These are phyloP conservation scores for Conus ventricosus DNA, from an alignment of 1,140 invertebrate genomes.

Conservation along the genomic window DNA sequence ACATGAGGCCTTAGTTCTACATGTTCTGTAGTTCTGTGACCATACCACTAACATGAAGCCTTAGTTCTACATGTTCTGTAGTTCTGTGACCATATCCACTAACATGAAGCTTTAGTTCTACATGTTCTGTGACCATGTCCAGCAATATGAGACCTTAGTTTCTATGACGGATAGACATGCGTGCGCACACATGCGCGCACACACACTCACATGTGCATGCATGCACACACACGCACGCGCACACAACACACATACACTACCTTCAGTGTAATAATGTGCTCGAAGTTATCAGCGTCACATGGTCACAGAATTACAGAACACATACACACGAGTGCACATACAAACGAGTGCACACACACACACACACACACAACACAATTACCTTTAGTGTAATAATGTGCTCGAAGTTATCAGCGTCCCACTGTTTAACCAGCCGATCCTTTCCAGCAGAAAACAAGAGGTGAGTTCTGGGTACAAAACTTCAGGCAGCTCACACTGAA, in stretches of 20 bases:
- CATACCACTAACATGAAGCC: too few species aligned
- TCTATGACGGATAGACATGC: too few species aligned
- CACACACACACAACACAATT: conserved; percentile 43
- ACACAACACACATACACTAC: conserved; percentile 78
- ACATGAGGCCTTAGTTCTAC: too few species aligned
- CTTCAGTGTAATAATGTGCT: conserved; percentile 92
- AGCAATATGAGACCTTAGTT: too few species aligned
- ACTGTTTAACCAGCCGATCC: conserved; percentile 95
- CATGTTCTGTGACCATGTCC: too few species aligned
- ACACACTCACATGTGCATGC: too few species aligned
- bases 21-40: too few species aligned
- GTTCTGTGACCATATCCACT: too few species aligned
- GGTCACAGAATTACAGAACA: conserved; percentile 91
- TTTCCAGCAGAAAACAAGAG: conserved; percentile 94
- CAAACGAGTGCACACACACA: neutral
- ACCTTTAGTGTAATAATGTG: conserved; percentile 92
- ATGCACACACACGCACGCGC: too few species aligned
- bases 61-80: too few species aligned
- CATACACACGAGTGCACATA: conserved; percentile 84
- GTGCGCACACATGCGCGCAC: too few species aligned
- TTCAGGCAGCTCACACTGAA: conserved; percentile 88
- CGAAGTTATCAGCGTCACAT: conserved; percentile 96
- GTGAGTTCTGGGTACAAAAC: conserved; percentile 93
- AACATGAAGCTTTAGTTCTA: too few species aligned
- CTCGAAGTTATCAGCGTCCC: conserved; percentile 96